These are phyloP conservation scores for Zaprionus obscuricornis DNA, from an alignment of 2,888 invertebrate genomes.

Conservation along the genomic window DNA sequence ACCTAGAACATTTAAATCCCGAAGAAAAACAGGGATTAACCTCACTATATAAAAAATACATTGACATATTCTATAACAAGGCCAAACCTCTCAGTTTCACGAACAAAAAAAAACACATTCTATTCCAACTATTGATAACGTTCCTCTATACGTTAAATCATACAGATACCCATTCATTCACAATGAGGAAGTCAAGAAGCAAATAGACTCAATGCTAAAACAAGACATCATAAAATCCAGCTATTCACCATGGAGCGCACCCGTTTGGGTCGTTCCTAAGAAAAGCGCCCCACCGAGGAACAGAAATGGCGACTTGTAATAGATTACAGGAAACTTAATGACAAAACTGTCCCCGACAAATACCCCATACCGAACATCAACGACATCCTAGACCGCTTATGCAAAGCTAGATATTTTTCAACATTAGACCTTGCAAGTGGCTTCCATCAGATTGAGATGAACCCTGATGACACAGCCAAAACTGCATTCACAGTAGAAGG, in stretches of 20 bases:
- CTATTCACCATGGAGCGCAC: conserved; percentile 1
- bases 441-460: conserved; percentile 2
- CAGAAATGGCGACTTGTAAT: conserved; percentile 6
- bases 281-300: background rate
- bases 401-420: background rate
- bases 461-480: background rate
- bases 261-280: conserved; percentile 3
- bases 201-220: background rate
- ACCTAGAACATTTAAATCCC: background rate
- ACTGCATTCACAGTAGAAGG: background rate
- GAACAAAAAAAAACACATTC: background rate
- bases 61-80: background rate
- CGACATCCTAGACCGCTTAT: background rate
- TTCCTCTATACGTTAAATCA: conserved; percentile 1
- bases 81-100: background rate
- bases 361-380: background rate
- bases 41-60: background rate
- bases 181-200: conserved; percentile 4
- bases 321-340: background rate
- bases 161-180: conserved; percentile 8
- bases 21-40: conserved; percentile 1
- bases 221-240: background rate
- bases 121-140: background rate
- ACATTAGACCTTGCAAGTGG: conserved; percentile 6
- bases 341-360: too few relatives aligned